phyloP scores from a whole-genome alignment of 2,888 invertebrate species.

The Yponomeuta malinellus region DNA sequence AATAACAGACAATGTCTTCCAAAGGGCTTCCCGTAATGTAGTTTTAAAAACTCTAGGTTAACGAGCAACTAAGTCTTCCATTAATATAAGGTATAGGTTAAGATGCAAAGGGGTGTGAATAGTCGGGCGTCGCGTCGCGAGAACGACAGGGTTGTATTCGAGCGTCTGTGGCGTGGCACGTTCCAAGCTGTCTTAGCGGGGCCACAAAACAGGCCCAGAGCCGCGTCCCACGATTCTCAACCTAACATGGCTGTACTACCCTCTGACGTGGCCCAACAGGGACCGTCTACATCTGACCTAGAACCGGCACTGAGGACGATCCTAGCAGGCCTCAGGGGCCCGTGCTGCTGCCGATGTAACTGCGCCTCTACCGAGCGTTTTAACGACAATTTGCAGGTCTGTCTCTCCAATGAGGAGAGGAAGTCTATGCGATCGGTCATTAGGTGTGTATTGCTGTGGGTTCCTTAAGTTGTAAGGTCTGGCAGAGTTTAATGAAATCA shows the following conservation, averaged over 20 bases:
- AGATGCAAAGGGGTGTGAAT: constrained; percentile 52
- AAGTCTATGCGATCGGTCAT: constrained; percentile 79
- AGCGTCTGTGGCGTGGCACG: constrained; percentile 82
- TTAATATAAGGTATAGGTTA: constrained; percentile 52
- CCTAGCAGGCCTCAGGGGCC: constrained; percentile 51
- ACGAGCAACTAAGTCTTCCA: constrained; percentile 75
- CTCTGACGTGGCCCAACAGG: constrained; percentile 28
- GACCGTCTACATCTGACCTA: constrained; percentile 51
- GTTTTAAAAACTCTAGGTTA: constrained; percentile 33
- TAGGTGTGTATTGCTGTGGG: constrained; percentile 65
- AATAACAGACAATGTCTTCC: constrained; percentile 47
- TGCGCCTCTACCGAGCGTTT: constrained; percentile 48
- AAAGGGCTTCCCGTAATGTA: constrained; percentile 54
- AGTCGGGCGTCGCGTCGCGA: constrained; percentile 66
- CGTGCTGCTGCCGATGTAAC: constrained; percentile 67
- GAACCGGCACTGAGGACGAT: constrained; percentile 62
- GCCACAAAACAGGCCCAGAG: constrained; percentile 55
- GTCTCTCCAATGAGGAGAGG: constrained; percentile 70
- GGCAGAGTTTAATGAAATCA: background rate
- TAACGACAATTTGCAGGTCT: constrained; percentile 73
- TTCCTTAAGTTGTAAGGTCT: background rate
- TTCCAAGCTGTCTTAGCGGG: constrained; percentile 70
- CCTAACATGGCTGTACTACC: constrained; percentile 35
- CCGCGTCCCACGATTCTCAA: constrained; percentile 52
- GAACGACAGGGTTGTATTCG: constrained; percentile 81